These are phyloP conservation scores for Heliconius erato DNA, from an alignment of 2,888 invertebrate species.

Conservation along the genomic window DNA sequence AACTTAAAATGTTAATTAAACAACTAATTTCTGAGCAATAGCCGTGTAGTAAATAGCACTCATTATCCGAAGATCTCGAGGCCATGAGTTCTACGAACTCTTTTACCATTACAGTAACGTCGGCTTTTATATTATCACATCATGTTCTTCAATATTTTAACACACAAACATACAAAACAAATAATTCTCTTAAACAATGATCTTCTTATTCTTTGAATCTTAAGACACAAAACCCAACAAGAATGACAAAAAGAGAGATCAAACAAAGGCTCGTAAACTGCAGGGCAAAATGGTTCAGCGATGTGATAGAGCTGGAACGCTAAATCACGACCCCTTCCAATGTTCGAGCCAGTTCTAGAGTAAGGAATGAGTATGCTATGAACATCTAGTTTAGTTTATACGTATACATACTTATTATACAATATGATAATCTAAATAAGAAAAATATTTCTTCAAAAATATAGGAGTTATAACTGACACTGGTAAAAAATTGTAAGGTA, in stretches of 20 bases:
- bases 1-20: conserved; percentile 13
- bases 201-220: background rate
- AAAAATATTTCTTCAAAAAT: too few relatives aligned
- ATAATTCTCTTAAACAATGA: background rate
- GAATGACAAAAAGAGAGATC: background rate
- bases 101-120: conserved; percentile 3
- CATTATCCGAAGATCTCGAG: conserved; percentile 56
- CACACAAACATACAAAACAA: background rate
- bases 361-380: conserved; percentile 61
- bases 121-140: background rate
- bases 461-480: too few relatives aligned
- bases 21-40: conserved; percentile 21
- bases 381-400: conserved; percentile 53
- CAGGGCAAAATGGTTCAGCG: conserved; percentile 43
- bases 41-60: background rate
- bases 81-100: conserved; percentile 80
- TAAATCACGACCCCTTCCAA: conserved; percentile 59
- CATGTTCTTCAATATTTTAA: background rate
- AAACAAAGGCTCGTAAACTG: conserved; percentile 53
- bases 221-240: background rate
- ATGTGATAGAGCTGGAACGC: conserved; percentile 51
- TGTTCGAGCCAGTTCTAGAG: conserved; percentile 70
- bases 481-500: too few relatives aligned
- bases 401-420: conserved; percentile 66
- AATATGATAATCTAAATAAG: background rate